Evolutionary conservation across 1,140 invertebrate genomes (phyloP).

Genomic region (Psilanteris sp.): DNA sequence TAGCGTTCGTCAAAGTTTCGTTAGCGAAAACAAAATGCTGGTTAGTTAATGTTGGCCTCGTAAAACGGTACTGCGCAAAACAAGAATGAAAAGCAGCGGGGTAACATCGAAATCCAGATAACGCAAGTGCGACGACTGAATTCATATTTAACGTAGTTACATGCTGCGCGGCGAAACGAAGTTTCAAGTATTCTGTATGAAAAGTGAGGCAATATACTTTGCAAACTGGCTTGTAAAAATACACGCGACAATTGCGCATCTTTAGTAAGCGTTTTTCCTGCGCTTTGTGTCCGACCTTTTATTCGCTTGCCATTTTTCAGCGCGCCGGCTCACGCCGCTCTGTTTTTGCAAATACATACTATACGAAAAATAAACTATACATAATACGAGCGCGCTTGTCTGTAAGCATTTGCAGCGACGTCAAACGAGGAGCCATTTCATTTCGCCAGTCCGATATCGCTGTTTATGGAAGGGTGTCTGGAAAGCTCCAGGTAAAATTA

Average conservation of each 20-base stretch:
- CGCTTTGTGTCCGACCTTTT: conserved; percentile 12
- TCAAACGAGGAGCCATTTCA: conserved; percentile 13
- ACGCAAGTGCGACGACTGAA: conserved; percentile 15
- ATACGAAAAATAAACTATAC: conserved; percentile 21
- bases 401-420: conserved; percentile 16
- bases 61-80: neutral
- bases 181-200: conserved; percentile 27
- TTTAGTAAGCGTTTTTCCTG: conserved; percentile 16
- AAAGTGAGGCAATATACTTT: conserved; percentile 36
- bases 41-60: neutral
- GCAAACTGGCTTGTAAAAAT: conserved; percentile 20
- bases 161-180: conserved; percentile 7
- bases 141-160: conserved; percentile 31
- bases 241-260: conserved; percentile 13
- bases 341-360: conserved; percentile 11
- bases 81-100: neutral
- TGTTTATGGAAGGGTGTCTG: conserved; percentile 4
- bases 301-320: conserved; percentile 1
- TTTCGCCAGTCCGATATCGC: conserved; percentile 2
- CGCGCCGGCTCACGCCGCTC: neutral
- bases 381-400: conserved; percentile 13
- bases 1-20: too few relatives aligned
- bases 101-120: conserved; percentile 29
- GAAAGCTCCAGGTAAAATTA: neutral
- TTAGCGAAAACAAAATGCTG: conserved; percentile 2